A percentile compares a stretch with the other conserved stretches of the same genome.
These are phyloP conservation scores for Dinocampus coccinellae DNA, from an alignment of 2,888 invertebrate genomes.

Conservation along the genomic window DNA sequence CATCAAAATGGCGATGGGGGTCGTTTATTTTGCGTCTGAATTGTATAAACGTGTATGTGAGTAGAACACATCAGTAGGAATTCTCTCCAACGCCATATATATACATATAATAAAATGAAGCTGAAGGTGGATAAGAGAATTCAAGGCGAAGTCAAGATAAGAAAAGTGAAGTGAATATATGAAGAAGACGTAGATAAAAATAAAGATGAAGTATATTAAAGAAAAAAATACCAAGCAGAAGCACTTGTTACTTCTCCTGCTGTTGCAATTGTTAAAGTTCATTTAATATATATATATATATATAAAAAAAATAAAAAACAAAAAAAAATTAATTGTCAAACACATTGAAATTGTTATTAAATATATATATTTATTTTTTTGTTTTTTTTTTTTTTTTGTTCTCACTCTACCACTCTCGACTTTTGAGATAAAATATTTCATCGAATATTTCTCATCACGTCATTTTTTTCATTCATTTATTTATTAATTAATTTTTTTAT, in stretches of 20 bases:
- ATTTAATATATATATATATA: neutral
- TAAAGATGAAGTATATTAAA: neutral
- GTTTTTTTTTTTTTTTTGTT: neutral
- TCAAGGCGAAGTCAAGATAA: neutral
- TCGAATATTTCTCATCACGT: neutral
- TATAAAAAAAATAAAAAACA: neutral
- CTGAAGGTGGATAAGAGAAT: slow-evolving; percentile 4
- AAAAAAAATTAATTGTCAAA: neutral
- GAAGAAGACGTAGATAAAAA: slow-evolving; percentile 3
- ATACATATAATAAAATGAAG: neutral
- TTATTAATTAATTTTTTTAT: too few relatives aligned
- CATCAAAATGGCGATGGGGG: slow-evolving; percentile 50
- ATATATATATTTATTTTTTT: neutral
- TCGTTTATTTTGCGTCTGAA: slow-evolving; percentile 32
- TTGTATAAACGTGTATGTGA: slow-evolving; percentile 21
- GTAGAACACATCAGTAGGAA: neutral
- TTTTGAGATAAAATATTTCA: neutral
- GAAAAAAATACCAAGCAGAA: neutral
- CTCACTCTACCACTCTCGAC: too few relatives aligned
- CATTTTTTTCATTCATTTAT: neutral
- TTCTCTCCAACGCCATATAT: neutral
- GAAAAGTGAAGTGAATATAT: neutral
- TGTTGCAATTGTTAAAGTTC: neutral
- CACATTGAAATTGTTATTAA: neutral
- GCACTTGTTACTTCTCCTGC: too few relatives aligned